Percentiles rank a stretch among this genome's conserved stretches.
These are phyloP conservation scores for Platycercus adscitus DNA, from an alignment of 2,113 vertebrate genomes.

Conservation along the genomic window DNA sequence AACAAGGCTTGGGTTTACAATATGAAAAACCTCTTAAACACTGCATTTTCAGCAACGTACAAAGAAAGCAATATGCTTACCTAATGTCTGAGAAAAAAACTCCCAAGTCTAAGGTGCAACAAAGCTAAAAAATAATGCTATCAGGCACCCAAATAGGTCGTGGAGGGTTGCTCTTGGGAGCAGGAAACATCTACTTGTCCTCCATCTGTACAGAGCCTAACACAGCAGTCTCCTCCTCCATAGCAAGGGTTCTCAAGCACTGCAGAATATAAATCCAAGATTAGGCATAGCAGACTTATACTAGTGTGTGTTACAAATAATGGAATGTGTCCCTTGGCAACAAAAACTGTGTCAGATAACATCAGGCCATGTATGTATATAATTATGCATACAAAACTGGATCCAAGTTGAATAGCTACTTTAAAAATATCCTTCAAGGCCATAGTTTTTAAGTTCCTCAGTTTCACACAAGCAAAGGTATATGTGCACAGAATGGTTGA, in stretches of 20 bases:
- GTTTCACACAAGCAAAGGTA: not conserved
- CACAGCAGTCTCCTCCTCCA: not conserved
- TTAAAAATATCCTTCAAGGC: constrained; percentile 3
- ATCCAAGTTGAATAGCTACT: constrained; percentile 15
- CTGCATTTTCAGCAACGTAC: not conserved
- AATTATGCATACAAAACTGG: not conserved
- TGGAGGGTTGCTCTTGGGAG: not conserved
- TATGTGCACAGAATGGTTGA: not conserved
- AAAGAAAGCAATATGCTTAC: not conserved
- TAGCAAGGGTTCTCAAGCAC: not conserved
- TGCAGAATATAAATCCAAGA: not conserved
- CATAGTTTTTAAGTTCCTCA: not conserved
- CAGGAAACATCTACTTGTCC: not conserved
- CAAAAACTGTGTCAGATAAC: constrained; percentile 10
- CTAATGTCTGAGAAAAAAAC: not conserved
- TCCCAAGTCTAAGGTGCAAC: not conserved
- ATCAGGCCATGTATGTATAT: not conserved
- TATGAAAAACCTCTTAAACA: not conserved
- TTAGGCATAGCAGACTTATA: not conserved
- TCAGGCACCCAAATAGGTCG: not conserved
- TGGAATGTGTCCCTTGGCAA: constrained; percentile 20
- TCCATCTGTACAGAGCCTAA: not conserved
- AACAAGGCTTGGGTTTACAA: not conserved
- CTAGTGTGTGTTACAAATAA: not conserved
- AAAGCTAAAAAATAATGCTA: not conserved